Conservation (phyloP, 2,888 invertebrate genomes). For the Helleia helle region DNA sequence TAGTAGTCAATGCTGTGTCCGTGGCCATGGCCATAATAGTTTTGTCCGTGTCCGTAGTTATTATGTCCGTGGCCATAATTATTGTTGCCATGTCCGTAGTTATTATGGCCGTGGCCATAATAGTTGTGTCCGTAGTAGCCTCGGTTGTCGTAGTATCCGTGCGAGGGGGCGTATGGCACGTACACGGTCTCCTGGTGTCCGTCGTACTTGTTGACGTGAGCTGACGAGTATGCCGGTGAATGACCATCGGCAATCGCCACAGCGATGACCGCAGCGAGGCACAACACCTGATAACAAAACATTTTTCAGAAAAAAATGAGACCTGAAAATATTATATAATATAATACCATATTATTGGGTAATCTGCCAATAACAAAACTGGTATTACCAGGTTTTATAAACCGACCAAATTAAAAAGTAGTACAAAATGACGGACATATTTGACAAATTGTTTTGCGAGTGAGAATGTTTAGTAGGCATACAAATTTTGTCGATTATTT, state of each 20-base stretch:
- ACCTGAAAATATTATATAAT: too few relatives aligned
- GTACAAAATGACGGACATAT: too few relatives aligned
- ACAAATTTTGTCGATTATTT: too few relatives aligned
- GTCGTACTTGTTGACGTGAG: constrained; percentile 44
- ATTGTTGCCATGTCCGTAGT: constrained; percentile 27
- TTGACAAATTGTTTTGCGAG: too few relatives aligned
- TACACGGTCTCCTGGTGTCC: constrained; percentile 41
- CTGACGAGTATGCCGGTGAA: constrained; percentile 39
- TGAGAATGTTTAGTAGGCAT: too few relatives aligned
- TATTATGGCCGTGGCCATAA: neutral
- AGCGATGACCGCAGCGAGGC: constrained; percentile 34
- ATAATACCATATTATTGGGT: too few relatives aligned
- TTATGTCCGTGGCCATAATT: neutral
- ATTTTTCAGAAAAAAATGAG: too few relatives aligned
- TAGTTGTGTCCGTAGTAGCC: constrained; percentile 20
- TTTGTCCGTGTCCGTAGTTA: constrained; percentile 27
- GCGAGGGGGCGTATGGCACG: constrained; percentile 8
- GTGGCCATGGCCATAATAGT: neutral
- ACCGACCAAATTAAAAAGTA: too few relatives aligned
- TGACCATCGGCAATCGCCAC: constrained; percentile 33
- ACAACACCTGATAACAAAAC: constrained; percentile 29
- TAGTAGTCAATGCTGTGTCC: constrained; percentile 24
- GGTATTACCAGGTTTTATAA: too few relatives aligned
- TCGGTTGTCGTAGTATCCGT: too few relatives aligned
- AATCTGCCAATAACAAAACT: too few relatives aligned